Conservation (phyloP, 2,797 vertebrate genomes). For the Oryzias sinensis region DNA sequence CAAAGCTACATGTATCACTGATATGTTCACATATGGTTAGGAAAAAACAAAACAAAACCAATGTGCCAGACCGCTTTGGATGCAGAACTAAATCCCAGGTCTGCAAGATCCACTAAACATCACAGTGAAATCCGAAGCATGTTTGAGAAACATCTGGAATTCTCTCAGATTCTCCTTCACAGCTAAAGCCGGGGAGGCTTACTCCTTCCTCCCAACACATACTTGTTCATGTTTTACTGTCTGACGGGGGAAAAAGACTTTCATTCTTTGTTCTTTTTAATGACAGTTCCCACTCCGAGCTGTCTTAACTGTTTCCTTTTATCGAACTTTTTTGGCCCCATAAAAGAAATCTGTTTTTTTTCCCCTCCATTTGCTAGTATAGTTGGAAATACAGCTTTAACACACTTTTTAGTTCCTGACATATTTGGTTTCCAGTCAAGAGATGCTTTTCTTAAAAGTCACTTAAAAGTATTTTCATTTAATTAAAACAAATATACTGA, state of each 20-base stretch:
- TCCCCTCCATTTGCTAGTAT: slow-evolving; percentile 10
- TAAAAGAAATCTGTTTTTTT: slow-evolving; percentile 20
- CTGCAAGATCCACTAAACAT: slow-evolving; percentile 54
- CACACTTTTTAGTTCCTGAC: neutral
- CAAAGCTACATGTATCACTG: slow-evolving; percentile 27
- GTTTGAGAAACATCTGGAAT: slow-evolving; percentile 70
- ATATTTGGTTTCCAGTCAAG: too few species aligned
- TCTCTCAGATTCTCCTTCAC: slow-evolving; percentile 40
- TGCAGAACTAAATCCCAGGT: slow-evolving; percentile 50
- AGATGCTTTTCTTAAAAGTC: too few species aligned
- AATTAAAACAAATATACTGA: neutral
- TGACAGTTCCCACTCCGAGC: slow-evolving; percentile 47
- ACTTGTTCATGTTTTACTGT: slow-evolving; percentile 69
- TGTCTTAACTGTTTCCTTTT: slow-evolving; percentile 41
- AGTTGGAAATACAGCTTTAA: slow-evolving; percentile 21
- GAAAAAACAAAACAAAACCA: slow-evolving; percentile 10
- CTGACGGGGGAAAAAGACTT: slow-evolving; percentile 54
- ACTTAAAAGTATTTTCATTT: too few species aligned
- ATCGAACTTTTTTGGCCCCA: slow-evolving; percentile 13
- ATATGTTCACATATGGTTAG: slow-evolving; percentile 53
- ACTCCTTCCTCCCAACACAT: slow-evolving; percentile 51
- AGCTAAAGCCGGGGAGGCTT: slow-evolving; percentile 52
- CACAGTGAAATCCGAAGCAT: slow-evolving; percentile 66
- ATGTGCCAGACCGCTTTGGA: slow-evolving; percentile 26
- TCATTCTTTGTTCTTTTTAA: slow-evolving; percentile 49